Conservation (phyloP, 1,140 invertebrate genomes). For the Bombus terrestris region DNA sequence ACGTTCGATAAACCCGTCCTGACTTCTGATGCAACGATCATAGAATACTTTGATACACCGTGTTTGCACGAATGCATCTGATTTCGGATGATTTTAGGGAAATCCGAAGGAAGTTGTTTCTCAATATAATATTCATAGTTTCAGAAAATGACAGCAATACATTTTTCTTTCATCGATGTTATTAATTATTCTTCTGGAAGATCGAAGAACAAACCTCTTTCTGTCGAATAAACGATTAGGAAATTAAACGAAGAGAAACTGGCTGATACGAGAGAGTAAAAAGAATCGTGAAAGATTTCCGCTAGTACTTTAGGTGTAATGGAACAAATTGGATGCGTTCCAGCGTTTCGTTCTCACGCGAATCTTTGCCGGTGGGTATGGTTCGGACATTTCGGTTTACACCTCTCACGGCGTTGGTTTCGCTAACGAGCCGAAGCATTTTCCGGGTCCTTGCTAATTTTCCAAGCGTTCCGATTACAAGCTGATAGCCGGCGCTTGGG, state of each 20-base stretch:
- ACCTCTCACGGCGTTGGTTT: not conserved
- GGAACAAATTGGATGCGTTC: slow-evolving; percentile 18
- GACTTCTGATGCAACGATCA: slow-evolving; percentile 12
- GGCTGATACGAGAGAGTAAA: too few relatives aligned
- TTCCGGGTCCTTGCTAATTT: slow-evolving; percentile 59
- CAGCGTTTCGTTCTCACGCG: not conserved
- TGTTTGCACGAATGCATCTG: not conserved
- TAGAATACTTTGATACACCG: not conserved
- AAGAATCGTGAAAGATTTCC: not conserved
- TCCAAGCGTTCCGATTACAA: slow-evolving; percentile 63
- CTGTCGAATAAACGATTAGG: not conserved
- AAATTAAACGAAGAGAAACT: not conserved
- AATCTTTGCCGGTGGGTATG: not conserved
- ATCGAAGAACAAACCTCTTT: not conserved
- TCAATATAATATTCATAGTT: not conserved
- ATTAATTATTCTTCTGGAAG: not conserved
- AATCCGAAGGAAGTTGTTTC: not conserved
- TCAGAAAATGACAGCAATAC: not conserved
- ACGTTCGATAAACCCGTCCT: not conserved
- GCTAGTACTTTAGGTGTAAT: not conserved
- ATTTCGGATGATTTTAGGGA: not conserved
- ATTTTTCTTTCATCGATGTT: not conserved
- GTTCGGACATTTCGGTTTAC: not conserved
- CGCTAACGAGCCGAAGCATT: slow-evolving; percentile 61
- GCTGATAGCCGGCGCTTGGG: slow-evolving; percentile 34